Conservation (phyloP, 1,140 invertebrate genomes). For the Pachyrhynchus sulphureomaculatus region DNA sequence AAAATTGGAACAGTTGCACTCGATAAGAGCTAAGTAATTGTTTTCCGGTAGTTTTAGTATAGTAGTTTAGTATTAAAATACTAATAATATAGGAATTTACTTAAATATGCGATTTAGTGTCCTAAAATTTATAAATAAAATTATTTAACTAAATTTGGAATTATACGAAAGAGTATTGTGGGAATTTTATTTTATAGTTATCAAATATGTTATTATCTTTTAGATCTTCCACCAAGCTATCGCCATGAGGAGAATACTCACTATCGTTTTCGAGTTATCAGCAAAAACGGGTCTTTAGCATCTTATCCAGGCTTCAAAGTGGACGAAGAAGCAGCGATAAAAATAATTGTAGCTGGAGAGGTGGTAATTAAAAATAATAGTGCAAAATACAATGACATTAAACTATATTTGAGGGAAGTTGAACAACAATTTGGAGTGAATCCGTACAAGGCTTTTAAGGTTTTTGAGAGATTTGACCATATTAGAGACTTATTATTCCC, state of each 20-base stretch:
- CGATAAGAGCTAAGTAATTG: too few relatives aligned
- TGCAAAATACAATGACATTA: conserved; percentile 35
- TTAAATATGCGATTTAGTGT: too few relatives aligned
- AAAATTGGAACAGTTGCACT: too few relatives aligned
- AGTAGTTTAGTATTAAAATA: too few relatives aligned
- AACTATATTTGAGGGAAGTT: conserved; percentile 32
- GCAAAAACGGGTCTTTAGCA: conserved; percentile 60
- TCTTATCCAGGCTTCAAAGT: conserved; percentile 53
- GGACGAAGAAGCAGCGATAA: conserved; percentile 58
- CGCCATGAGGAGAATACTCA: background rate
- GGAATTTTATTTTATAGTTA: background rate
- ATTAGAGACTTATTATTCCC: conserved; percentile 59
- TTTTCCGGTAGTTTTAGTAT: too few relatives aligned
- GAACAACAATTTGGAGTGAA: conserved; percentile 36
- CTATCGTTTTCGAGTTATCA: conserved; percentile 55
- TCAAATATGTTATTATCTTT: background rate
- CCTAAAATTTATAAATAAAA: too few relatives aligned
- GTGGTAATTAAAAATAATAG: conserved; percentile 53
- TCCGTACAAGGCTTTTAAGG: conserved; percentile 44
- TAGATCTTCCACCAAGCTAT: conserved; percentile 7
- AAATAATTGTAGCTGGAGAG: conserved; percentile 61
- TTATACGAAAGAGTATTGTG: too few relatives aligned
- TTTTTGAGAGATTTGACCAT: conserved; percentile 55
- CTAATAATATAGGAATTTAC: too few relatives aligned
- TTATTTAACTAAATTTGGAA: too few relatives aligned